Percentiles rank a stretch among this genome's conserved stretches.
Conservation (phyloP, 2,113 vertebrate genomes). For the Urocynchramus pylzowi region DNA sequence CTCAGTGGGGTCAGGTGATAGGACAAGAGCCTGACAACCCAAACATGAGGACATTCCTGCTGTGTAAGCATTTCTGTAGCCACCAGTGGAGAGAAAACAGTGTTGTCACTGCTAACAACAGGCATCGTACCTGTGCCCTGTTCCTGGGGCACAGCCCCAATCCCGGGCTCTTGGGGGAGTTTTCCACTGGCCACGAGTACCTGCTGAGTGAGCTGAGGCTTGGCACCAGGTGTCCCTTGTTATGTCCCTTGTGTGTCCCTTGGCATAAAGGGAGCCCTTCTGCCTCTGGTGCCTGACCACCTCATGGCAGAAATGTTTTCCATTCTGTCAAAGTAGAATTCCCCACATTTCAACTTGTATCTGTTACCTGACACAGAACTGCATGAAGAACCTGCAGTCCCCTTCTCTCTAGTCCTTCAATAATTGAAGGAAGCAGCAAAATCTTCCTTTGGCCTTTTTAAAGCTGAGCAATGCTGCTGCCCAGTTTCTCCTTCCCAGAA, state of each 20-base stretch:
- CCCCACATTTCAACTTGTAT: neutral
- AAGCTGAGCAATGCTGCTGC: neutral
- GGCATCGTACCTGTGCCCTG: fast-evolving
- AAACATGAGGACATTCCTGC: neutral
- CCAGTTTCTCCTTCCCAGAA: neutral
- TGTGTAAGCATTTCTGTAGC: neutral
- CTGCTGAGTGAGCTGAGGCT: neutral
- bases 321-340: neutral
- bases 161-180: neutral
- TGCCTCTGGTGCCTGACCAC: neutral
- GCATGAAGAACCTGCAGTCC: neutral
- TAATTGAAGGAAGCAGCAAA: neutral
- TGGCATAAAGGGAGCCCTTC: neutral
- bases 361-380: neutral
- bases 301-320: neutral
- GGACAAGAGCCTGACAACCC: neutral
- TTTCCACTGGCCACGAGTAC: fast-evolving
- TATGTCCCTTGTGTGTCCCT: too few species aligned
- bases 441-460: neutral
- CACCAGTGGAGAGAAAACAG: neutral
- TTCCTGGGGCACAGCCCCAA: neutral
- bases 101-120: neutral
- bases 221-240: neutral
- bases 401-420: neutral
- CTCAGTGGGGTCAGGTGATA: neutral